A percentile compares a stretch with the other conserved stretches of the same genome.
phyloP scores from a whole-genome alignment of 2,113 vertebrate species.

The Gambusia holbrooki region DNA sequence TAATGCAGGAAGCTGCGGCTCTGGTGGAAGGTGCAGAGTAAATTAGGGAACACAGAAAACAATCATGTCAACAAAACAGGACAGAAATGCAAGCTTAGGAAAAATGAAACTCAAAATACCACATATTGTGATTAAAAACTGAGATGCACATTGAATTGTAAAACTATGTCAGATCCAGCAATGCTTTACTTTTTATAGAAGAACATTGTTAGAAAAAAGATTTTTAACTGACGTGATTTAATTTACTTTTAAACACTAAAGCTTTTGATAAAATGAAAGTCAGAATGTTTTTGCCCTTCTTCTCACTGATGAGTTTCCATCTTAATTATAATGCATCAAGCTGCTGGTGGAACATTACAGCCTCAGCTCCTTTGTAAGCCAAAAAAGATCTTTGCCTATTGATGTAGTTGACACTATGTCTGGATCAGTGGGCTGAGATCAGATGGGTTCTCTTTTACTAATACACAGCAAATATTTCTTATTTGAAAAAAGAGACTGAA shows the following conservation, averaged over 20 bases:
- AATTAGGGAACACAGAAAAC: no score
- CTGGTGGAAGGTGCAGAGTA: no score
- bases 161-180: no score
- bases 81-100: no score
- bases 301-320: conserved; percentile 52
- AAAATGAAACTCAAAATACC: no score
- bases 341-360: conserved; percentile 34
- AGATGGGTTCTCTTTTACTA: neutral
- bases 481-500: conserved; percentile 17
- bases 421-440: neutral
- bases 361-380: conserved; percentile 60
- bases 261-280: conserved; percentile 40
- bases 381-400: conserved; percentile 61
- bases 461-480: conserved; percentile 25
- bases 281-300: conserved; percentile 23
- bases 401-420: conserved; percentile 22
- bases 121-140: no score
- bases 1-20: no score
- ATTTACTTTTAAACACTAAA: conserved; percentile 17
- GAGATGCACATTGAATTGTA: no score
- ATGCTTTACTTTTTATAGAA: no score
- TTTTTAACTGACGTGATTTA: conserved; percentile 9
- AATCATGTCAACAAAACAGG: no score
- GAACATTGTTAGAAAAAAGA: neutral
- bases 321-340: conserved; percentile 54